Conservation (phyloP, 2,113 vertebrate species). For the Ochotona curzoniae region DNA sequence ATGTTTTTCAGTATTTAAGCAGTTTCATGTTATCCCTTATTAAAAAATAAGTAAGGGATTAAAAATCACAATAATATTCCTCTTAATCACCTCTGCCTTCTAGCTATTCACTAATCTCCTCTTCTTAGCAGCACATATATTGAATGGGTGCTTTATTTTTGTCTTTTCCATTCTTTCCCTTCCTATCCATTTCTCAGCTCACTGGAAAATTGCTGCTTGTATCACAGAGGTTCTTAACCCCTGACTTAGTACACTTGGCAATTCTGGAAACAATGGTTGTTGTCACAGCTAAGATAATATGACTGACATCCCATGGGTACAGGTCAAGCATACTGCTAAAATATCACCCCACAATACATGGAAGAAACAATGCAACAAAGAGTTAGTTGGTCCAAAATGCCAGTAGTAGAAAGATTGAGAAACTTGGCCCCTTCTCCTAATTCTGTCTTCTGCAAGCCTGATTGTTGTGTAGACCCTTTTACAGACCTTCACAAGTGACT, state of each 20-base stretch:
- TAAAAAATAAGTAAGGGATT: conserved; percentile 10
- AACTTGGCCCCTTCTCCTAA: not conserved
- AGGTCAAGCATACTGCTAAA: not conserved
- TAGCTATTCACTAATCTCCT: not conserved
- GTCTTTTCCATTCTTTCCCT: not conserved
- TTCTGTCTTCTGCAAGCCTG: not conserved
- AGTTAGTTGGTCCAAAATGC: not conserved
- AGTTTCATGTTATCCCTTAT: not conserved
- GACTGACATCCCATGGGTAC: not conserved
- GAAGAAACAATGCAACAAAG: not conserved
- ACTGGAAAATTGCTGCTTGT: not conserved
- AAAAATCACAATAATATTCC: not conserved
- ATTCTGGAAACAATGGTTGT: not conserved
- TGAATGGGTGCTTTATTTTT: not conserved
- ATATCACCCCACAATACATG: too few species aligned
- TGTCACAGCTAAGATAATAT: not conserved
- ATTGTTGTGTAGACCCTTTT: not conserved
- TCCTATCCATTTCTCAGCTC: not conserved
- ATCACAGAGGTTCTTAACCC: not conserved
- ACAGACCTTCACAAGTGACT: not conserved
- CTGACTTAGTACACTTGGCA: not conserved
- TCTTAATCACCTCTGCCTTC: not conserved
- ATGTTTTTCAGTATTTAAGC: not conserved
- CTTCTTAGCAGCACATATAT: not conserved
- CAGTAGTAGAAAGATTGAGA: not conserved